Evolutionary conservation across 2,113 vertebrate species (phyloP).

Genomic region (Echinops telfairi): DNA sequence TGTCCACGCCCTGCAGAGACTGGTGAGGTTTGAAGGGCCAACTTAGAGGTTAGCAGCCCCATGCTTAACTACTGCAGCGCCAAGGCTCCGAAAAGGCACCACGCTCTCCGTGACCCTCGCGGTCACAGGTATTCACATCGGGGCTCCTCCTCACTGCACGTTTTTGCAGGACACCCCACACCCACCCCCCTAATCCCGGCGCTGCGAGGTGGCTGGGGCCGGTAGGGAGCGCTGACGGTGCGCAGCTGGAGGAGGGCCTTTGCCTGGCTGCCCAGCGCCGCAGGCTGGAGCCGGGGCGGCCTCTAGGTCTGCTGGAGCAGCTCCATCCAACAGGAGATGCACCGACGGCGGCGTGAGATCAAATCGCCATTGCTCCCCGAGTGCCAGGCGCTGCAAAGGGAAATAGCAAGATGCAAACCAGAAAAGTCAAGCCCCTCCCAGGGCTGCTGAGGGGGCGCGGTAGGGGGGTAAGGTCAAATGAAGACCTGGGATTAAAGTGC

Average conservation of each 20-base stretch:
- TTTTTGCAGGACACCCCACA: background rate
- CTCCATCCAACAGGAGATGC: too few species aligned
- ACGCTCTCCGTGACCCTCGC: background rate
- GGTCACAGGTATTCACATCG: background rate
- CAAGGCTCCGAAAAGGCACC: background rate
- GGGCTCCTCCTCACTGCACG: background rate
- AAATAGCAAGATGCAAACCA: constrained; percentile 39
- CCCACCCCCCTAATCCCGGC: too few species aligned
- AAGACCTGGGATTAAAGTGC: constrained; percentile 33
- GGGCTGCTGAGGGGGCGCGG: background rate
- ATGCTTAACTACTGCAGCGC: too few species aligned
- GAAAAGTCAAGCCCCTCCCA: background rate
- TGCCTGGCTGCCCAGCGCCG: background rate
- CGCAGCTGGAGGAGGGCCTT: background rate
- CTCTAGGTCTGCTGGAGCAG: background rate
- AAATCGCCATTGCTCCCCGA: background rate
- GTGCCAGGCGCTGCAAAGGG: background rate
- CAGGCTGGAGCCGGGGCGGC: too few species aligned
- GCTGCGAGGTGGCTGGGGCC: background rate
- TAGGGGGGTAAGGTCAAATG: background rate
- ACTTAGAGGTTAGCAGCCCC: too few species aligned
- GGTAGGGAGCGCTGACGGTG: constrained; percentile 39
- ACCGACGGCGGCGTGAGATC: background rate
- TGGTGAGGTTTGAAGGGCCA: too few species aligned
- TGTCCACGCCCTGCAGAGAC: too few species aligned